phyloP scores from a whole-genome alignment of 1,140 invertebrate genomes.

The Armadillidium nasatum region DNA sequence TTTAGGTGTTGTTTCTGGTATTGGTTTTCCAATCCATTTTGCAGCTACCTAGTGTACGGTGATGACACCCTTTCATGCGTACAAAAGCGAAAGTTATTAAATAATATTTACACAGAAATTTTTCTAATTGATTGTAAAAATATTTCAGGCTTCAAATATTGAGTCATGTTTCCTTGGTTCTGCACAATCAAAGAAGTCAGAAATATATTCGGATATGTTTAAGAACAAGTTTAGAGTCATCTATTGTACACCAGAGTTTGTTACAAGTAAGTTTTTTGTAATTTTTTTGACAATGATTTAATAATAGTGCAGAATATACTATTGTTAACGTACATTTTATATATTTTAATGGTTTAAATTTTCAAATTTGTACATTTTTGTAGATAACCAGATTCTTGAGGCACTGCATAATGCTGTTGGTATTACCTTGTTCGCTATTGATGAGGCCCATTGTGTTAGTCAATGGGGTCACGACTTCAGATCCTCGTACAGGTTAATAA shows the following conservation, averaged over 20 bases:
- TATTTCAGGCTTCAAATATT: conserved; percentile 55
- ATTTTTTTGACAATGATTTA: too few species aligned
- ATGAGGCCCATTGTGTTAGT: conserved; percentile 77
- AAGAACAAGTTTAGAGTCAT: conserved; percentile 57
- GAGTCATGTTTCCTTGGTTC: conserved; percentile 62
- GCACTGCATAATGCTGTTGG: conserved; percentile 55
- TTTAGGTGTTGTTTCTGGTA: too few species aligned
- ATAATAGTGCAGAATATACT: too few species aligned
- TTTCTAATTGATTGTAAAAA: too few species aligned
- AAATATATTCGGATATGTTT: conserved; percentile 51
- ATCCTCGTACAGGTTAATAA: conserved; percentile 57
- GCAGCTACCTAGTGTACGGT: too few species aligned
- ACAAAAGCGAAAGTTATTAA: too few species aligned
- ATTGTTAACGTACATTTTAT: too few species aligned
- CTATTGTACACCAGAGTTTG: conserved; percentile 65
- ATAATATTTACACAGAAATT: too few species aligned
- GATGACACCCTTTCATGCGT: too few species aligned
- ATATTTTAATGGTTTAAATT: too few species aligned
- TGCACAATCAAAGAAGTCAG: conserved; percentile 55
- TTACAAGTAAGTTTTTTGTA: conserved; percentile 46
- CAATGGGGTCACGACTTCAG: conserved; percentile 82
- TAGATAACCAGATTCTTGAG: conserved; percentile 31
- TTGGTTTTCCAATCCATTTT: too few species aligned
- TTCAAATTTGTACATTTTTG: too few species aligned
- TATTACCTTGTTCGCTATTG: conserved; percentile 73